Conservation (phyloP, 2,113 vertebrate genomes). For the Henicopernis longicauda region DNA sequence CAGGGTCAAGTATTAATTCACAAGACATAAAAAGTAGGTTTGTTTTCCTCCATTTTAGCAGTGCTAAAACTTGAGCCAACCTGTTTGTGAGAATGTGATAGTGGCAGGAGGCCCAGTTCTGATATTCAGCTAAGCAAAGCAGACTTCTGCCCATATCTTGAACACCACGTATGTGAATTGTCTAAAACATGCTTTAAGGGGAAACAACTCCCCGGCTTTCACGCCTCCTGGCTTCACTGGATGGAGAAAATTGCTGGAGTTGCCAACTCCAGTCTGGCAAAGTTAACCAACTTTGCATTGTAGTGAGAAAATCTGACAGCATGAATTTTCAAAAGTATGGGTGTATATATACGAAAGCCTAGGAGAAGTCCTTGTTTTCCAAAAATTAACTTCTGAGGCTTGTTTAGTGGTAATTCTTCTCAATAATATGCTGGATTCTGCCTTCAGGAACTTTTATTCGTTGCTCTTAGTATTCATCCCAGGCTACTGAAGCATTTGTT, state of each 20-base stretch:
- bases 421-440: neutral
- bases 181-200: neutral
- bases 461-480: neutral
- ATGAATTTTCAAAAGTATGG: neutral
- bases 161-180: neutral
- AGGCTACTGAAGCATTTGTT: neutral
- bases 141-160: neutral
- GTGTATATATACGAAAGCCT: neutral
- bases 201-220: neutral
- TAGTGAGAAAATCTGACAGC: neutral
- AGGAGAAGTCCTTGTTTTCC: neutral
- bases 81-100: neutral
- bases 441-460: neutral
- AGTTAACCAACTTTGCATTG: neutral
- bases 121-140: neutral
- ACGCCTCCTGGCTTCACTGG: neutral
- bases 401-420: neutral
- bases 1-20: neutral
- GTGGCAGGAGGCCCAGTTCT: slow-evolving; percentile 12
- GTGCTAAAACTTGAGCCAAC: neutral
- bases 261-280: slow-evolving; percentile 15
- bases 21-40: neutral
- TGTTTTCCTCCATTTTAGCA: neutral
- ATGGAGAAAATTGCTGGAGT: neutral
- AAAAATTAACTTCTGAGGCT: neutral